phyloP scores from a whole-genome alignment of 2,888 invertebrate genomes.

The Zele albiditarsus region DNA sequence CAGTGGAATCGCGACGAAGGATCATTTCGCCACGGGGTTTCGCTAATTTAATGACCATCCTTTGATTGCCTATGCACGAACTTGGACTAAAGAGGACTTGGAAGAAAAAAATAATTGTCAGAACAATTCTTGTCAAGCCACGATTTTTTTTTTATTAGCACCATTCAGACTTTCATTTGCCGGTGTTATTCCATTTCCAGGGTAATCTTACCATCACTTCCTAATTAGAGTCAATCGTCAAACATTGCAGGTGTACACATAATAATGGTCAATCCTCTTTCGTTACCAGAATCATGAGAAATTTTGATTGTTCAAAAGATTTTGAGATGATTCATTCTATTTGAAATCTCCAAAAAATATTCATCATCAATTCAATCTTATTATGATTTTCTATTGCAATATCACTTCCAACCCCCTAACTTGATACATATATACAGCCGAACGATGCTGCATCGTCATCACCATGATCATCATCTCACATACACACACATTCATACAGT shows the following conservation, averaged over 20 bases:
- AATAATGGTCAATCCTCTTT: too few relatives aligned
- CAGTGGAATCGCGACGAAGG: slow-evolving; percentile 41
- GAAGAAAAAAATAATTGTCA: neutral
- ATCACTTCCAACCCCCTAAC: slow-evolving; percentile 4
- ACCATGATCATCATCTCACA: neutral
- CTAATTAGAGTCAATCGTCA: neutral
- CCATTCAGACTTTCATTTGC: neutral
- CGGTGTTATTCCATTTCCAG: neutral
- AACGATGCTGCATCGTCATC: neutral
- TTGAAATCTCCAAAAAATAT: neutral
- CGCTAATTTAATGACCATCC: slow-evolving; percentile 68
- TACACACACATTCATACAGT: neutral
- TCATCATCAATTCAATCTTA: slow-evolving; percentile 7
- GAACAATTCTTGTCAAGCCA: neutral
- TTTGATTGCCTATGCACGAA: slow-evolving; percentile 21
- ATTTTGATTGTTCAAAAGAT: too few relatives aligned
- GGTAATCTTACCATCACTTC: neutral
- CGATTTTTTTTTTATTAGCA: neutral
- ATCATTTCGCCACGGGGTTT: slow-evolving; percentile 61
- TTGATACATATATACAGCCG: neutral
- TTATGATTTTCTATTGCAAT: neutral
- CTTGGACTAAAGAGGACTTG: neutral
- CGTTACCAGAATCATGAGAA: neutral
- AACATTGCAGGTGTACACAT: neutral
- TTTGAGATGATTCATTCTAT: neutral